Evolutionary conservation across 2,797 vertebrate genomes (phyloP).

Genomic region (Carcharodon carcharias): DNA sequence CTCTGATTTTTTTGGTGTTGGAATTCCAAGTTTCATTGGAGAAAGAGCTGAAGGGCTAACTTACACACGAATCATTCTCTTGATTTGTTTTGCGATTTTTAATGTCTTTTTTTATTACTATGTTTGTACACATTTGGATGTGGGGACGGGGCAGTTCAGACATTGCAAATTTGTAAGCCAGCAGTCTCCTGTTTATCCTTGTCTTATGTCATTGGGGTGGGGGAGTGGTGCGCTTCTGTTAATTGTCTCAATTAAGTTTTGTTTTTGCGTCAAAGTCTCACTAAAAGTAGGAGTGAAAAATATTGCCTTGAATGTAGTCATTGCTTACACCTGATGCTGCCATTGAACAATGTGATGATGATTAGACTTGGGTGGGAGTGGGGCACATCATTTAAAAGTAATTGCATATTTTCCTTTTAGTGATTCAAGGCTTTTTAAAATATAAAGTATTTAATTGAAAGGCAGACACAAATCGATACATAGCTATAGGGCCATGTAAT

Average conservation of each 20-base stretch:
- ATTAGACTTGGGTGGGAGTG: neutral
- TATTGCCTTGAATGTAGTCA: neutral
- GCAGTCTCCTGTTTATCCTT: neutral
- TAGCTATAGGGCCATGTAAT: neutral
- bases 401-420: neutral
- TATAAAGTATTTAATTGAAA: neutral
- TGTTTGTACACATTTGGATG: neutral
- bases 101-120: neutral
- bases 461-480: neutral
- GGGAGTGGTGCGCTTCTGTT: neutral
- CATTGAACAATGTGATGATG: neutral
- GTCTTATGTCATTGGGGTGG: neutral
- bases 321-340: neutral
- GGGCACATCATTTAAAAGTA: neutral
- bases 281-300: neutral
- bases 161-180: neutral
- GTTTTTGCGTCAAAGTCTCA: neutral
- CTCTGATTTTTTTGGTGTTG: neutral
- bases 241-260: neutral
- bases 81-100: neutral
- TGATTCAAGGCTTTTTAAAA: neutral
- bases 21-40: neutral
- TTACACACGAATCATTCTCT: neutral
- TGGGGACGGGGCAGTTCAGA: neutral
- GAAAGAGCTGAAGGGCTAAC: neutral